Percentiles rank a stretch among this genome's conserved stretches.
These are phyloP conservation scores for Basileuterus tristriatus DNA, from an alignment of 2,797 vertebrate genomes.

Conservation along the genomic window DNA sequence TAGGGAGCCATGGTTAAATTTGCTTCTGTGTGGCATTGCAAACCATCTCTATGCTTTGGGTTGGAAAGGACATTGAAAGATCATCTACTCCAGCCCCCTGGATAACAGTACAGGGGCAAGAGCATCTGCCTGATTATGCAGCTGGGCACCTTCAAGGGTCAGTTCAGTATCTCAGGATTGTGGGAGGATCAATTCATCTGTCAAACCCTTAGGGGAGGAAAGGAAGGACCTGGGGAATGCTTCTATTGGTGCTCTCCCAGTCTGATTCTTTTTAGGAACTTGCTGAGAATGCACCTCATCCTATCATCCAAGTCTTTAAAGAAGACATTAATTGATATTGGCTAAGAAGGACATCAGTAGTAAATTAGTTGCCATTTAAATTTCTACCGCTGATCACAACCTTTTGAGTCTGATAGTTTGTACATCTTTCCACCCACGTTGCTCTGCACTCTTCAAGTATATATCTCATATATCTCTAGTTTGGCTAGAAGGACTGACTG, in stretches of 20 bases:
- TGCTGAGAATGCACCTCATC: neutral
- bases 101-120: neutral
- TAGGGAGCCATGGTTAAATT: neutral
- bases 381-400: neutral
- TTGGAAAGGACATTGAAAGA: neutral
- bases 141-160: neutral
- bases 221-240: neutral
- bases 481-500: neutral
- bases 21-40: neutral
- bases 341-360: neutral
- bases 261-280: neutral
- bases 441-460: neutral
- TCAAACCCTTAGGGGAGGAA: neutral
- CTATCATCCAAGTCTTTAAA: neutral
- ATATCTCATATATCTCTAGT: neutral
- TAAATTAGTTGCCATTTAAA: neutral
- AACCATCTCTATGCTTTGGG: neutral
- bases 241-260: neutral
- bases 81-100: neutral
- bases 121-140: neutral
- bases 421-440: neutral
- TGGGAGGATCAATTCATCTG: neutral
- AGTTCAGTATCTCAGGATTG: neutral
- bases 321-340: neutral
- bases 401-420: neutral